Percentiles rank a stretch among this genome's conserved stretches.
phyloP scores from a whole-genome alignment of 2,888 invertebrate species.

The Heliconius ismenius region DNA sequence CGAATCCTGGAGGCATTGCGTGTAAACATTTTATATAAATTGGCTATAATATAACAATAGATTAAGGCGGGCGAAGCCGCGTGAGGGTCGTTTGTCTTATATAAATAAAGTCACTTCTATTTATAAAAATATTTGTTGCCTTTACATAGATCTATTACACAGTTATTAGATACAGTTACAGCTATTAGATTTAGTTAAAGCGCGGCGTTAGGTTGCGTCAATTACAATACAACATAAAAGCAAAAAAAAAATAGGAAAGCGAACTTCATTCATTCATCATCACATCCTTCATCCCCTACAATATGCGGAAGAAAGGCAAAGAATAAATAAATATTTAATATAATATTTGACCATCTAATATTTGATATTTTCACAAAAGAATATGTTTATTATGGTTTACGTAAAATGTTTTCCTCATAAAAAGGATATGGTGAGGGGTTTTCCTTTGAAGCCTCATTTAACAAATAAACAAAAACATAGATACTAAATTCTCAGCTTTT shows the following conservation, averaged over 20 bases:
- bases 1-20: too few relatives aligned
- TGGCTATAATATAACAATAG: too few relatives aligned
- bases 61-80: too few relatives aligned
- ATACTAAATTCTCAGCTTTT: neutral
- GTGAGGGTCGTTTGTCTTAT: too few relatives aligned
- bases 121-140: too few relatives aligned
- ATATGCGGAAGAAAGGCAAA: neutral
- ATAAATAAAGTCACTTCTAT: too few relatives aligned
- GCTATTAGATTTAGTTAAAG: too few relatives aligned
- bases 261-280: too few relatives aligned
- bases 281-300: neutral
- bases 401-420: neutral
- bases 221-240: neutral
- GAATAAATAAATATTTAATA: neutral
- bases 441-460: conserved; percentile 8
- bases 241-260: too few relatives aligned
- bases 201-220: neutral
- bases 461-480: neutral
- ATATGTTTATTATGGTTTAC: neutral
- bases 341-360: neutral
- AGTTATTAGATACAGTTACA: too few relatives aligned
- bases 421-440: neutral
- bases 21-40: too few relatives aligned
- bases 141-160: too few relatives aligned
- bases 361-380: neutral